phyloP scores from a whole-genome alignment of 2,797 vertebrate species.

The Silurus lanzhouensis region DNA sequence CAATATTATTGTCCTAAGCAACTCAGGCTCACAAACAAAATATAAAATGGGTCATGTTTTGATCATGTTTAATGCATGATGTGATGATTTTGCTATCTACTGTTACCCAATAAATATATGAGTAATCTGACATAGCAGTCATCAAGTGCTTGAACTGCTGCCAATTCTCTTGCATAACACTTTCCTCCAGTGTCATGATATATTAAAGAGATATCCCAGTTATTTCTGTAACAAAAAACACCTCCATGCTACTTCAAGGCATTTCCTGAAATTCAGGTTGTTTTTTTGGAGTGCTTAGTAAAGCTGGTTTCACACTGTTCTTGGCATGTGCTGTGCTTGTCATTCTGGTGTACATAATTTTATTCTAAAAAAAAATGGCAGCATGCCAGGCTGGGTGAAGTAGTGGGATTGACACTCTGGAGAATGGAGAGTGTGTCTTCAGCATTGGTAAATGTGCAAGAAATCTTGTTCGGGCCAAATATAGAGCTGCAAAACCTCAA shows the following conservation, averaged over 20 bases:
- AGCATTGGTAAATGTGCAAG: background rate
- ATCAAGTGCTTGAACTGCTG: background rate
- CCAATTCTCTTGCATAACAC: background rate
- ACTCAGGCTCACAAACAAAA: background rate
- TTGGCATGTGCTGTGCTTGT: background rate
- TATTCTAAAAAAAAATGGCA: slow-evolving; percentile 28
- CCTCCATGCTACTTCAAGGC: background rate
- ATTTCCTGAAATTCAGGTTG: slow-evolving; percentile 18
- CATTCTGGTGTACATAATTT: background rate
- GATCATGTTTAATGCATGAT: background rate
- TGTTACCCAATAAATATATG: background rate
- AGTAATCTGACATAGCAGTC: background rate
- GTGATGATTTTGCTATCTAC: background rate
- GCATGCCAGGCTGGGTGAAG: background rate
- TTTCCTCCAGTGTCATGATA: background rate
- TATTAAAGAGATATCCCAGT: background rate
- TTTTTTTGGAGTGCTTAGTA: background rate
- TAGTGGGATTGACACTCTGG: background rate
- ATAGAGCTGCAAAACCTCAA: background rate
- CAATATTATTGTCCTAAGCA: background rate
- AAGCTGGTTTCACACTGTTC: background rate
- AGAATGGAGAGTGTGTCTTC: background rate
- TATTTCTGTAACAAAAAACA: background rate
- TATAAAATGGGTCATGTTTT: background rate
- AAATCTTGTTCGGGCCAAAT: background rate